Evolutionary conservation across 2,888 invertebrate species (phyloP).

Genomic region (Campoletis raptor): DNA sequence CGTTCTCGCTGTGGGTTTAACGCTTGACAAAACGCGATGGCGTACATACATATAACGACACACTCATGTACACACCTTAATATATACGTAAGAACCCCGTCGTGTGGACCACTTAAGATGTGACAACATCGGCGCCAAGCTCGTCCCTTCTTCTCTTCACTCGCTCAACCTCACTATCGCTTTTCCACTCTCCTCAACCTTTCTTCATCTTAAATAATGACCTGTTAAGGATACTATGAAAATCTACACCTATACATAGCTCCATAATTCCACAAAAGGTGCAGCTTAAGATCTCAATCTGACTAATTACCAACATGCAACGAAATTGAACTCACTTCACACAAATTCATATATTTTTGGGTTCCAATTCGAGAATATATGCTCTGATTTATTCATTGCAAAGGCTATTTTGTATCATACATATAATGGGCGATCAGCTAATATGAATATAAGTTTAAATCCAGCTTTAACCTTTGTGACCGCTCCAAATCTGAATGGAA

Average conservation of each 20-base stretch:
- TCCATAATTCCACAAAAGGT: background rate
- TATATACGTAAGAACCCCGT: conserved; percentile 11
- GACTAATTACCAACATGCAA: conserved; percentile 8
- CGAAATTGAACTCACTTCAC: background rate
- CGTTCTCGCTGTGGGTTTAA: conserved; percentile 77
- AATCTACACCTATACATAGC: conserved; percentile 10
- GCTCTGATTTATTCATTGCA: background rate
- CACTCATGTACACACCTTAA: background rate
- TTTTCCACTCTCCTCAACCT: background rate
- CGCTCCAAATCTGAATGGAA: background rate
- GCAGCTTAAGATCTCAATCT: conserved; percentile 18
- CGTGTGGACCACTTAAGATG: conserved; percentile 47
- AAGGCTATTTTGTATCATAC: background rate
- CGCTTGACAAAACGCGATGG: conserved; percentile 77
- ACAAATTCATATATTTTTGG: background rate
- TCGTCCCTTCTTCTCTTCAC: background rate
- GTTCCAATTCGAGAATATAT: background rate
- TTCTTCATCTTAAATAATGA: conserved; percentile 49
- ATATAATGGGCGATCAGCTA: background rate
- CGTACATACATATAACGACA: conserved; percentile 25
- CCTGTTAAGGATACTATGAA: conserved; percentile 21
- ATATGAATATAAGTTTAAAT: background rate
- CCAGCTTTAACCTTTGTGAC: background rate
- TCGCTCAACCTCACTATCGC: background rate
- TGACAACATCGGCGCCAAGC: conserved; percentile 51